Conservation (phyloP, 2,888 invertebrate genomes). For the Mongoloraphidia duomilia region DNA sequence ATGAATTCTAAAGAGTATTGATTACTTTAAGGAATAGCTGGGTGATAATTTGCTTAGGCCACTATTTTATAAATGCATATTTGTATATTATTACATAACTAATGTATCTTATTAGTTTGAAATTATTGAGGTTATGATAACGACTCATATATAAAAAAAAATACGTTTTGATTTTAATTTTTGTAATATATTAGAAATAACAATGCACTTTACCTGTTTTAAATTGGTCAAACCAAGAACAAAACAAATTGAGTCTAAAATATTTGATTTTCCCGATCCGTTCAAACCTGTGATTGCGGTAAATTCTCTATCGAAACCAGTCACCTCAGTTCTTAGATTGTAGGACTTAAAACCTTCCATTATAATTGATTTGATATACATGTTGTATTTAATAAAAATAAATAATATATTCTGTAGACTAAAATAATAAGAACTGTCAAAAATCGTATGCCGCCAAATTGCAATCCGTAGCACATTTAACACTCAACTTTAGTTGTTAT, state of each 20-base stretch:
- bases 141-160: background rate
- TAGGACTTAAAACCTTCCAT: constrained; percentile 98
- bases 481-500: too few relatives aligned
- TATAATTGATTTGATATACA: constrained; percentile 85
- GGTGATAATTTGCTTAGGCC: too few relatives aligned
- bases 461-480: too few relatives aligned
- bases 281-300: constrained; percentile 98
- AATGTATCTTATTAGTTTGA: too few relatives aligned
- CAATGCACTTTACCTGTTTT: constrained; percentile 54
- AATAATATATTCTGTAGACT: background rate
- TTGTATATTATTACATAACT: too few relatives aligned
- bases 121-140: background rate
- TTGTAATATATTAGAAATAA: constrained; percentile 1
- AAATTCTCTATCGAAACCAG: constrained; percentile 85
- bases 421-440: too few relatives aligned
- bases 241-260: constrained; percentile 95
- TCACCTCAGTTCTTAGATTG: constrained; percentile 79
- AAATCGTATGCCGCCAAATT: too few relatives aligned
- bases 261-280: constrained; percentile 95
- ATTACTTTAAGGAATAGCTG: too few relatives aligned
- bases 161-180: background rate
- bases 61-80: too few relatives aligned
- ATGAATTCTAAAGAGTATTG: too few relatives aligned
- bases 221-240: constrained; percentile 90
- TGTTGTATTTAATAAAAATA: constrained; percentile 25